These are phyloP conservation scores for Polyergus mexicanus DNA, from an alignment of 1,140 invertebrate species.

Conservation along the genomic window DNA sequence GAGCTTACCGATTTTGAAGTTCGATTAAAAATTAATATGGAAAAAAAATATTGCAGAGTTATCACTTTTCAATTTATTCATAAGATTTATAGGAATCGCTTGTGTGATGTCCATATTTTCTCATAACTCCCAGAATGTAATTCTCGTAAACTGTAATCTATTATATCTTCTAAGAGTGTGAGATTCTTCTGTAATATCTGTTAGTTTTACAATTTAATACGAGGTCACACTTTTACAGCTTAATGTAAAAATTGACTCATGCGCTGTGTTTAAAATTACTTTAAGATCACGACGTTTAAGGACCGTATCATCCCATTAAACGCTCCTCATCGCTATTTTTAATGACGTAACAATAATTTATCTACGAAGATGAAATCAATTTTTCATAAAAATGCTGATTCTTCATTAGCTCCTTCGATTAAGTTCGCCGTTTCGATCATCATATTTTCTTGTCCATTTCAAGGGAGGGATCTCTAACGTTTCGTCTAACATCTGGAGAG, in stretches of 20 bases:
- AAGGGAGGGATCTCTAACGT: constrained; percentile 71
- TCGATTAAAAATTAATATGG: background rate
- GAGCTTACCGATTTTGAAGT: background rate
- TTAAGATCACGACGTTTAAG: too few species aligned
- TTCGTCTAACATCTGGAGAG: constrained; percentile 78
- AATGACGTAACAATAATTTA: background rate
- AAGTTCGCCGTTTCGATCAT: background rate
- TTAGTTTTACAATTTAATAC: too few species aligned
- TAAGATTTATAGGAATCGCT: background rate
- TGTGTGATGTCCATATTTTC: background rate
- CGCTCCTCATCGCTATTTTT: background rate
- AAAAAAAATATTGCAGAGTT: background rate
- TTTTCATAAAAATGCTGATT: background rate
- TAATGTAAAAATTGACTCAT: too few species aligned
- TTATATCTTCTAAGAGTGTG: too few species aligned
- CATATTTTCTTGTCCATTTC: background rate
- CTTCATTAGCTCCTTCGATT: background rate
- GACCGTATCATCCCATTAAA: too few species aligned
- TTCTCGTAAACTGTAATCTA: background rate
- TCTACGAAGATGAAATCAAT: background rate
- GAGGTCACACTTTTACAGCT: too few species aligned
- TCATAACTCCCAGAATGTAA: background rate
- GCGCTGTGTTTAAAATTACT: too few species aligned
- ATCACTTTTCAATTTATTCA: background rate
- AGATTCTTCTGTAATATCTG: too few species aligned